These are phyloP conservation scores for Endomychus coccineus DNA, from an alignment of 2,888 invertebrate genomes.

Conservation along the genomic window DNA sequence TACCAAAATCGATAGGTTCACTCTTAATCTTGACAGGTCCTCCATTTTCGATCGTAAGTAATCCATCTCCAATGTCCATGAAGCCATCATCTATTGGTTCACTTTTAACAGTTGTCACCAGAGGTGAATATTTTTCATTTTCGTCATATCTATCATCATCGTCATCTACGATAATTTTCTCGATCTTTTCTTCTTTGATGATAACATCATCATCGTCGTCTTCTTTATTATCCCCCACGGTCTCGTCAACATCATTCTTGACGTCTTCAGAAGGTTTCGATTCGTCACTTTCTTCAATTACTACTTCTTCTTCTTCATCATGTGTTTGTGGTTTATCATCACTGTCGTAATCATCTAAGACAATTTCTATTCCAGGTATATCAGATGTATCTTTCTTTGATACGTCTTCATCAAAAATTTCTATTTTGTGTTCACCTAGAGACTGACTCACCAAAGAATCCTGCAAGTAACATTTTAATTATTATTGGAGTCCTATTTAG, in stretches of 20 bases:
- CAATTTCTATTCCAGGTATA: slow-evolving; percentile 46
- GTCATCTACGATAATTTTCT: slow-evolving; percentile 57
- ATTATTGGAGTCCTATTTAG: too few relatives aligned
- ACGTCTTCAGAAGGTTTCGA: slow-evolving; percentile 20
- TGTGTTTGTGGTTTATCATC: slow-evolving; percentile 40
- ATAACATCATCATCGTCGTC: slow-evolving; percentile 64
- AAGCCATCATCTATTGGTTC: slow-evolving; percentile 56
- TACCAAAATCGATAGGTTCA: slow-evolving; percentile 61
- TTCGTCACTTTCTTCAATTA: slow-evolving; percentile 30
- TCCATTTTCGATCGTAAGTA: slow-evolving; percentile 53
- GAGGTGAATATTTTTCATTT: slow-evolving; percentile 32
- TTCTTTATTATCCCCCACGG: slow-evolving; percentile 28
- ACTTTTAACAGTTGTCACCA: slow-evolving; percentile 36
- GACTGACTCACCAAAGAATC: too few relatives aligned
- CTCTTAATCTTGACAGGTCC: slow-evolving; percentile 56
- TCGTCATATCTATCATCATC: slow-evolving; percentile 51
- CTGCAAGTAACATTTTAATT: too few relatives aligned
- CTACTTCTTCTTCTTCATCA: slow-evolving; percentile 28
- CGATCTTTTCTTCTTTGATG: slow-evolving; percentile 59
- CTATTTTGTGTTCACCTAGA: too few relatives aligned
- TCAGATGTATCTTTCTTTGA: slow-evolving; percentile 30
- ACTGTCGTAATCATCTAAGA: slow-evolving; percentile 40
- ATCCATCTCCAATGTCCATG: slow-evolving; percentile 38
- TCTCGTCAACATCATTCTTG: slow-evolving; percentile 13
- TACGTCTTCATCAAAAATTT: too few relatives aligned